Evolutionary conservation across 2,113 vertebrate species (phyloP).

Genomic region (Poeciliopsis turrubarensis): DNA sequence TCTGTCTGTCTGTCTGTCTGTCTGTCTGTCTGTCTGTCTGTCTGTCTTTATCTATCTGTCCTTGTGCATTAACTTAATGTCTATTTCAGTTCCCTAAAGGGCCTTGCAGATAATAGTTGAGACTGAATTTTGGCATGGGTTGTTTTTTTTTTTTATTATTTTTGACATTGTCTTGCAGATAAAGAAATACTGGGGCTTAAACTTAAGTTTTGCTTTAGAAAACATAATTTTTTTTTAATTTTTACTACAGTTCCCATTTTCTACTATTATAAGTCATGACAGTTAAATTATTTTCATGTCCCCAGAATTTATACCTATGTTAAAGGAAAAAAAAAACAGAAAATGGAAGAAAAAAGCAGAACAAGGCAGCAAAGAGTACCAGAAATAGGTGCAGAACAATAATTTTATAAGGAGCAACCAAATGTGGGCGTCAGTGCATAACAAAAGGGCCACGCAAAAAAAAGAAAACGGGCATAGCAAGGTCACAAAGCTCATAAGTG

Average conservation of each 20-base stretch:
- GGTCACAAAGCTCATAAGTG: too few species aligned
- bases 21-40: too few species aligned
- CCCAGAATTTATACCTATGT: neutral
- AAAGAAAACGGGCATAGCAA: too few species aligned
- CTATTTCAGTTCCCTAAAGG: neutral
- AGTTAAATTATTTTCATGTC: neutral
- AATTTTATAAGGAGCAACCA: too few species aligned
- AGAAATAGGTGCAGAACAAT: neutral
- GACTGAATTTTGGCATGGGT: neutral
- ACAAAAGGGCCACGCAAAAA: too few species aligned
- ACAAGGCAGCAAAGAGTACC: neutral
- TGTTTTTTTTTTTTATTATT: neutral
- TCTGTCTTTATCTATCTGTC: constrained; percentile 16
- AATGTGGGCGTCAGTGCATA: too few species aligned
- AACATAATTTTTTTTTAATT: neutral
- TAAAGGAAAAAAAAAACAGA: neutral
- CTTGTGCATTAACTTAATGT: neutral
- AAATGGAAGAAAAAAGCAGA: neutral
- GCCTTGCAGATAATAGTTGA: neutral
- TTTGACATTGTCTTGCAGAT: neutral
- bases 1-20: too few species aligned
- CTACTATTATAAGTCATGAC: too few species aligned
- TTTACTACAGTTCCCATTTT: too few species aligned
- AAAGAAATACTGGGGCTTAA: neutral
- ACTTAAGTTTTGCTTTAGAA: neutral